Evolutionary conservation across 2,888 invertebrate genomes (phyloP), one percentile per base, ranked within the genome.

Genomic region (Drosophila yooni): DNA sequence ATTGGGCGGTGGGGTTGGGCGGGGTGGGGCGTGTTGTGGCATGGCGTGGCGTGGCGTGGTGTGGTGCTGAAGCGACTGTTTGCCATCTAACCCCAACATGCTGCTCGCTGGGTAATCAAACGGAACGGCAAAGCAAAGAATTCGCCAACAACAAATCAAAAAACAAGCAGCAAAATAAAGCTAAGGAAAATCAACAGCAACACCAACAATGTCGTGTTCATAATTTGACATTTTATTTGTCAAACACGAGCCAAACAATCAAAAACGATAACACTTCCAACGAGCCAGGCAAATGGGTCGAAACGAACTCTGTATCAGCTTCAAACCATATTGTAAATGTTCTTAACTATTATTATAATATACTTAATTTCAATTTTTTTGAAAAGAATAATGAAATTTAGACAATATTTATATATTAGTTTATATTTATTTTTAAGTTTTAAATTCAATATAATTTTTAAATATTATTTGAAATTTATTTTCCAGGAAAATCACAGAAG

Each of bases 171-270:
- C 7, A 25, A 36, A 60, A 56, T 15, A 40, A 11, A 58, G 33
- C 33, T 4, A 33, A 11, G 3, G 33, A 33, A 53, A 52, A 53
- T 13, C 36, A 53, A 27, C 13, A 40, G 56, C 27, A 54, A 62
- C 53, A 70, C 54, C 65, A 73, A 70, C 54, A 74, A 71, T 64
- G 74, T 84, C 82, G 79, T 83, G 82, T 87, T 82, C 80, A 86
- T 89, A 86, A 84, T 82, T 88, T 88, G 88, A 84, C 85, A 86
- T 84, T 87, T 88, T 86, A 89, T 86, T 89, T 89, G 89, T 82
- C 78, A 75, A 87, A 65, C 74, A 82, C 70, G 86, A 62, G 57
- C 58, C 66, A 66, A 80, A 74, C 73, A 88, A 81, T 83, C 72
- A 79, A 76, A 70, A 74, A 62, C 11, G 68, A 52, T 36, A 74